Percentiles rank a stretch among this genome's conserved stretches.
Conservation (phyloP, 2,888 invertebrate species). For the Hirtodrosophila histrioides region DNA sequence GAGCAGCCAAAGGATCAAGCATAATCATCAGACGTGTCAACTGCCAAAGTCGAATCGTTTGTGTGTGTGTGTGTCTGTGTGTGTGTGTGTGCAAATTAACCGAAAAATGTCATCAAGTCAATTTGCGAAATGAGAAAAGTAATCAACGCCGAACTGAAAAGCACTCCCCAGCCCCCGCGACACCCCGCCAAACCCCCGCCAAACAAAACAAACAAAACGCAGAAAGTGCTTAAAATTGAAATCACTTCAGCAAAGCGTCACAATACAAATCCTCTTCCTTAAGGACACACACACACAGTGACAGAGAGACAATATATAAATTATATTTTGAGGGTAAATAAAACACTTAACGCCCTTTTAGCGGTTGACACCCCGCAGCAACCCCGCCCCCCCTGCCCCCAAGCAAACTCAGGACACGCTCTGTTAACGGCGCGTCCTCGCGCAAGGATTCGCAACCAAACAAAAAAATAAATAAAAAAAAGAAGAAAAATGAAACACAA, state of each 20-base stretch:
- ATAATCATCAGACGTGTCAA: conserved; percentile 12
- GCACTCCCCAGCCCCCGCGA: background rate
- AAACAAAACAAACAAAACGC: conserved; percentile 60
- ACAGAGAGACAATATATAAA: conserved; percentile 65
- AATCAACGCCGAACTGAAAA: conserved; percentile 50
- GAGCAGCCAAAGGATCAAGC: background rate
- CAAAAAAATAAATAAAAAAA: background rate
- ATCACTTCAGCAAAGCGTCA: conserved; percentile 70
- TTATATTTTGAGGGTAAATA: conserved; percentile 79
- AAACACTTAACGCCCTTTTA: conserved; percentile 80
- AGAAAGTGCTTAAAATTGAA: conserved; percentile 78
- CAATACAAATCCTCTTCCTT: conserved; percentile 60
- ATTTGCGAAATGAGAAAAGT: conserved; percentile 77
- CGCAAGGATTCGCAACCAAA: conserved; percentile 47
- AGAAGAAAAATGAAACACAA: conserved; percentile 22
- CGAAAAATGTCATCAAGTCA: conserved; percentile 78
- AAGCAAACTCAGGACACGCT: conserved; percentile 69
- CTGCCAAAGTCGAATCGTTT: background rate
- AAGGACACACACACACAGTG: conserved; percentile 18
- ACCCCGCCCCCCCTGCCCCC: background rate
- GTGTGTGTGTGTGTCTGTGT: conserved; percentile 21
- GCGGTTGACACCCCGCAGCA: conserved; percentile 65
- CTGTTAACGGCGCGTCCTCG: conserved; percentile 72
- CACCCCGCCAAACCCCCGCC: background rate
- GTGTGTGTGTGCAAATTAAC: conserved; percentile 63